Evolutionary conservation across 2,797 vertebrate genomes (phyloP), one percentile per base, ranked within the genome.

Genomic region (Macroramphosus scolopax): DNA sequence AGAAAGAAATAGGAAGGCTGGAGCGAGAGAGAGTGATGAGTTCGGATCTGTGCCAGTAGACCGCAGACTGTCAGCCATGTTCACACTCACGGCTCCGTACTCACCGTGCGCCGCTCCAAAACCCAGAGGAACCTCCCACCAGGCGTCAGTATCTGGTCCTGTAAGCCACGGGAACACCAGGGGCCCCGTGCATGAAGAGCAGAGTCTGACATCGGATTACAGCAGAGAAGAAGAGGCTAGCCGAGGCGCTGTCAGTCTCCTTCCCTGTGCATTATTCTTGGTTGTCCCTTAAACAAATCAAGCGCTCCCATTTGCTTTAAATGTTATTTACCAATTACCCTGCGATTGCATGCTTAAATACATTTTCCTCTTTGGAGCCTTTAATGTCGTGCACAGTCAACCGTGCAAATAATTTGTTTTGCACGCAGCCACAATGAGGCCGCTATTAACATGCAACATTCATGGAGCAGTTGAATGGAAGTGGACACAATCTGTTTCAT

Each of bases 81-180:
- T 85, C 80, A 60, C 71, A 57, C 71, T 76, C 42, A 51, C 62
- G 66, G 40, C 69, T 68, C 63, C 51, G 59, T 68, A 62, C 62
- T 37, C 43, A 31, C 17, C 15, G 37, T 37, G 16, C 20, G 20
- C 51, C 16, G 39, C 22, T 41, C 39, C 37, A 29, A 9, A 34
- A 43, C 34, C 44, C 1, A 2, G 8, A 41, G 34, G 46, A 17
- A 50, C 44, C 29, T 39, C 32, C 45, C 16, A 38, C 63, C 75
- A 62, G 58, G 59, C 70, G 78, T 82, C 81, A 22, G 81, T 82
- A 62, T 46, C 55, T 52, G 24, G 24, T 37, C 35, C 15, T 8
- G 43, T 51, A 42, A 61, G 20, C 20, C 3, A 14, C 37, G 17
- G 45, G n/a, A n/a, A n/a, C n/a, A n/a, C 58, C 61, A 41, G 51